Evolutionary conservation across 2,888 invertebrate genomes (phyloP).

Genomic region (Lithophane semibrunnea): DNA sequence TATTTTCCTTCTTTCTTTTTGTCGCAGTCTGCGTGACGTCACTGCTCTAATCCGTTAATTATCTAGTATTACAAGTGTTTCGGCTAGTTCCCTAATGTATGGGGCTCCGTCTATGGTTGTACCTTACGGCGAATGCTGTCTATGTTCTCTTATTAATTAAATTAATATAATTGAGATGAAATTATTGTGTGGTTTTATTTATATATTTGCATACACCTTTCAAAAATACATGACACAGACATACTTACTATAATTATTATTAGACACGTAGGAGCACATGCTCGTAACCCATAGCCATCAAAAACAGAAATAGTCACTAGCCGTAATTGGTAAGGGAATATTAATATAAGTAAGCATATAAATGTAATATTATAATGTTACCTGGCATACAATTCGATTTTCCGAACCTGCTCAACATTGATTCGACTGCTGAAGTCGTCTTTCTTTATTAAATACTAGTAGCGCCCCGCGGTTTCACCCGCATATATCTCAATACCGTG

Average conservation of each 20-base stretch:
- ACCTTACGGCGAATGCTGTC: slow-evolving; percentile 62
- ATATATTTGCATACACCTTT: not conserved
- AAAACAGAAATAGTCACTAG: too few species aligned
- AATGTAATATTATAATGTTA: not conserved
- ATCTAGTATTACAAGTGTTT: slow-evolving; percentile 58
- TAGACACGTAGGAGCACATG: too few species aligned
- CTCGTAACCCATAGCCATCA: too few species aligned
- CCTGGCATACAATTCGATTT: not conserved
- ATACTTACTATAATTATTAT: not conserved
- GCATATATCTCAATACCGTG: too few species aligned
- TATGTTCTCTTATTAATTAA: slow-evolving; percentile 68
- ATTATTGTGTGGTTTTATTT: slow-evolving; percentile 55
- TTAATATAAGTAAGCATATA: too few species aligned
- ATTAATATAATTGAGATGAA: slow-evolving; percentile 66
- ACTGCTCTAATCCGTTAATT: slow-evolving; percentile 32
- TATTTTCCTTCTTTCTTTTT: not conserved
- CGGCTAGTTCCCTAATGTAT: slow-evolving; percentile 44
- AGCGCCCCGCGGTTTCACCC: too few species aligned
- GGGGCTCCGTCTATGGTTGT: slow-evolving; percentile 58
- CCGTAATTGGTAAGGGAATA: too few species aligned
- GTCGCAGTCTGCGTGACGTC: slow-evolving; percentile 28
- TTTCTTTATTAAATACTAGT: too few species aligned
- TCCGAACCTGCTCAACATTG: not conserved
- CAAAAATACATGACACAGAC: not conserved
- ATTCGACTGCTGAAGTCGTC: too few species aligned